Conservation (phyloP, 2,797 vertebrate genomes). For the Eidolon dupreanum region DNA sequence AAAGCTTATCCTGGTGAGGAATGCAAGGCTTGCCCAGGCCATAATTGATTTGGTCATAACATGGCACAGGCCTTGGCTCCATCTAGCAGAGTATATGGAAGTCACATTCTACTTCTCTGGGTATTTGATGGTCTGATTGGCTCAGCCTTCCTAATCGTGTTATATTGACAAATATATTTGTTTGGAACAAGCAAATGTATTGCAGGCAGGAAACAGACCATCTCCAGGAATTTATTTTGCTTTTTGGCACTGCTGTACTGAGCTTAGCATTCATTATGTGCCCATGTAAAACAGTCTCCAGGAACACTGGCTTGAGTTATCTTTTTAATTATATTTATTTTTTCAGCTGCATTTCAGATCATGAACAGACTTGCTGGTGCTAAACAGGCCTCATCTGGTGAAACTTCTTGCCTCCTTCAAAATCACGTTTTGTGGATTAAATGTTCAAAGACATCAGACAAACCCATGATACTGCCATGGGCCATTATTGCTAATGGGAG, state of each 20-base stretch:
- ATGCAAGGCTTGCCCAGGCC: neutral
- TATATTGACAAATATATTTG: constrained; percentile 77
- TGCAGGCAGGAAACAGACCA: constrained; percentile 78
- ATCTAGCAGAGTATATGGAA: neutral
- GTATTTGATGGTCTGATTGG: constrained; percentile 60
- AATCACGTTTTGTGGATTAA: neutral
- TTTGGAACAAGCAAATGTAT: constrained; percentile 78
- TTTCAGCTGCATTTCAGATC: constrained; percentile 74
- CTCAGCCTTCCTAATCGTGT: constrained; percentile 74
- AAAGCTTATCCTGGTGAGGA: neutral
- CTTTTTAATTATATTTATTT: constrained; percentile 81
- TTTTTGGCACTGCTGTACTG: constrained; percentile 61
- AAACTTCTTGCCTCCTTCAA: constrained; percentile 51
- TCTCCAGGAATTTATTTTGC: constrained; percentile 77
- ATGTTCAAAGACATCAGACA: constrained; percentile 36
- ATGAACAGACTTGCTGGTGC: constrained; percentile 73
- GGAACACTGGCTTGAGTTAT: constrained; percentile 71
- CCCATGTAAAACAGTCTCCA: constrained; percentile 62
- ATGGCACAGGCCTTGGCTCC: neutral
- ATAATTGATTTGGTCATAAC: neutral
- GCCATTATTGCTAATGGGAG: constrained; percentile 45
- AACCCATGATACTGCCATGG: neutral
- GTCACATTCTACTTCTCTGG: constrained; percentile 7
- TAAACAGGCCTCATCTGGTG: constrained; percentile 52
- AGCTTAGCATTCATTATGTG: constrained; percentile 76